Evolutionary conservation across 2,888 invertebrate species (phyloP).

Genomic region (Molorchus minor): DNA sequence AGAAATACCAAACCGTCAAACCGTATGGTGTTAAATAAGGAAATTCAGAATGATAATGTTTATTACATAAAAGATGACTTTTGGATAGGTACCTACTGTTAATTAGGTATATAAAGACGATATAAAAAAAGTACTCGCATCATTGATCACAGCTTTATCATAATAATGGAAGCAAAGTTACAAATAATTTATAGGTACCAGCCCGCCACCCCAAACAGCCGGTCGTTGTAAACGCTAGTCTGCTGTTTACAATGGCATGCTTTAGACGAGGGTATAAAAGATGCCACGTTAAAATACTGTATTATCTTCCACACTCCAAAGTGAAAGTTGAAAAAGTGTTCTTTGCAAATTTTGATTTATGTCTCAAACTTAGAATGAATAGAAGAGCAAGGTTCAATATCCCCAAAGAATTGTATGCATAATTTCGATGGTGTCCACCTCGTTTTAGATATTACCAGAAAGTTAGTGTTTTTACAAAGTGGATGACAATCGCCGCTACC

Average conservation of each 20-base stretch:
- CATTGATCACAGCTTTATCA: slow-evolving; percentile 39
- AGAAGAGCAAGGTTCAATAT: slow-evolving; percentile 31
- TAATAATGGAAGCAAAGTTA: slow-evolving; percentile 35
- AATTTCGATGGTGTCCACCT: slow-evolving; percentile 15
- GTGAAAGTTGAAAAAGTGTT: slow-evolving; percentile 61
- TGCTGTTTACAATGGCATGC: slow-evolving; percentile 55
- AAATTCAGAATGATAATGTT: no score
- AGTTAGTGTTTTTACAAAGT: no score
- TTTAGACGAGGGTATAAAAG: slow-evolving; percentile 54
- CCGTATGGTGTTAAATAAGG: no score
- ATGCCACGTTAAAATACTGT: slow-evolving; percentile 53
- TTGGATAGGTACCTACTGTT: no score
- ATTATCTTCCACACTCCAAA: slow-evolving; percentile 47
- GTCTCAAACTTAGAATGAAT: slow-evolving; percentile 49
- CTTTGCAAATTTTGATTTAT: slow-evolving; percentile 62
- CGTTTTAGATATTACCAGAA: slow-evolving; percentile 13
- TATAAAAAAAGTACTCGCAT: no score
- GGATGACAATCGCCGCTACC: no score
- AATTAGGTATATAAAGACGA: no score
- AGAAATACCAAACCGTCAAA: no score
- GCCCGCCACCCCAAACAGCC: slow-evolving; percentile 31
- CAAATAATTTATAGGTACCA: slow-evolving; percentile 39
- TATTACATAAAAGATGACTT: no score
- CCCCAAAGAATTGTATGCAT: slow-evolving; percentile 24
- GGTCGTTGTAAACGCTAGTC: slow-evolving; percentile 44